A percentile compares a stretch with the other conserved stretches of the same genome.
Conservation (phyloP, 2,113 vertebrate species). For the Gasterosteus aculeatus region DNA sequence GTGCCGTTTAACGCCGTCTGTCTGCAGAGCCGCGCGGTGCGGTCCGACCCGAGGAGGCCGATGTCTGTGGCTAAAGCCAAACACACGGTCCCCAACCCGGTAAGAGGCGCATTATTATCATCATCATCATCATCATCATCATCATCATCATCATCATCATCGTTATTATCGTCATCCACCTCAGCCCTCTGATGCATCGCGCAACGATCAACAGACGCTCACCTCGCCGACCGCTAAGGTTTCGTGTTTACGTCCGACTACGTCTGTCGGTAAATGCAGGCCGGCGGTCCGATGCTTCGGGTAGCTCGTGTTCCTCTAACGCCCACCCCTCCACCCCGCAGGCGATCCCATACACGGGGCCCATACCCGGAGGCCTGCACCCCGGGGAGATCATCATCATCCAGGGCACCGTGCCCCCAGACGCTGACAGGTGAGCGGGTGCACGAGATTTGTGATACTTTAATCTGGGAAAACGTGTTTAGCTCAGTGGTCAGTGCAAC, state of each 20-base stretch:
- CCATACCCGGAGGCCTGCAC: conserved; percentile 86
- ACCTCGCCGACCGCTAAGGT: too few relatives aligned
- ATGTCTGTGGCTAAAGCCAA: conserved; percentile 84
- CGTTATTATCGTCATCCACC: not conserved
- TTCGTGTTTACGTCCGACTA: too few relatives aligned
- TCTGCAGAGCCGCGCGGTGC: conserved; percentile 45
- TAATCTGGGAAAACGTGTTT: not conserved
- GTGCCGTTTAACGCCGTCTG: conserved; percentile 19
- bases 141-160: not conserved
- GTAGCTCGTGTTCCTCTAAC: conserved; percentile 3
- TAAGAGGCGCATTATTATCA: conserved; percentile 61
- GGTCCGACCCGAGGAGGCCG: conserved; percentile 30
- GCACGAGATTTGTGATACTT: not conserved
- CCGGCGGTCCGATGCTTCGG: not conserved
- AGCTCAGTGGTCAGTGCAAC: not conserved
- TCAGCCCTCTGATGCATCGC: conserved; percentile 2
- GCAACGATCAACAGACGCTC: not conserved
- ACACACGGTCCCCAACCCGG: conserved; percentile 80
- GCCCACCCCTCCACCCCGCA: conserved; percentile 50
- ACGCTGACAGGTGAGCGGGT: conserved; percentile 87
- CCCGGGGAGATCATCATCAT: conserved; percentile 89
- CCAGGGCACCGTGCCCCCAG: conserved; percentile 84
- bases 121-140: not conserved
- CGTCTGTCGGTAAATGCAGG: not conserved
- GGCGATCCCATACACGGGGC: conserved; percentile 88